Evolutionary conservation across 2,797 vertebrate genomes (phyloP).

Genomic region (Cygnus olor): DNA sequence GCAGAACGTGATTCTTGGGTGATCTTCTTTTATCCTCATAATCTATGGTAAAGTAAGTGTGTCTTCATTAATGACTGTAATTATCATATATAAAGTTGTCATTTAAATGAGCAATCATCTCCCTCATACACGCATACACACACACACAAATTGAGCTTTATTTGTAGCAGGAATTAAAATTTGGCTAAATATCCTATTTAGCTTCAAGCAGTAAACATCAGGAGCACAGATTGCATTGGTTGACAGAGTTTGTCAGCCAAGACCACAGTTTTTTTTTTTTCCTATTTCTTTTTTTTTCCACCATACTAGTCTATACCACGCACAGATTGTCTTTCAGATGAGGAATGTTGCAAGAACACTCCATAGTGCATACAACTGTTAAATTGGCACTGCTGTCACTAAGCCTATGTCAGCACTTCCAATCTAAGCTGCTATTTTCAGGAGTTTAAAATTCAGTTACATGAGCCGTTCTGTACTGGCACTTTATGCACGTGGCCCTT

Average conservation of each 20-base stretch:
- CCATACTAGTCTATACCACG: constrained; percentile 16
- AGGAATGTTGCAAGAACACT: constrained; percentile 55
- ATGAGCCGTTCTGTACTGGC: constrained; percentile 51
- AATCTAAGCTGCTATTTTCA: constrained; percentile 73
- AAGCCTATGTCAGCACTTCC: constrained; percentile 67
- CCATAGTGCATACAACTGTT: constrained; percentile 47
- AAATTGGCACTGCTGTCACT: constrained; percentile 24
- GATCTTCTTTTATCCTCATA: constrained; percentile 75
- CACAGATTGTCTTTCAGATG: constrained; percentile 54
- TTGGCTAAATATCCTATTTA: constrained; percentile 60
- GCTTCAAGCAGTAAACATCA: constrained; percentile 51
- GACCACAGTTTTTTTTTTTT: constrained; percentile 13
- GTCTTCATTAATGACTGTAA: constrained; percentile 80
- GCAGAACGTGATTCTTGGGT: constrained; percentile 65
- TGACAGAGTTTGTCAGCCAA: constrained; percentile 62
- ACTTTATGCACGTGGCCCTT: constrained; percentile 56
- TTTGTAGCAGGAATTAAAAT: constrained; percentile 71
- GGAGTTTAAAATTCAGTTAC: constrained; percentile 72
- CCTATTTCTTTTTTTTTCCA: background rate
- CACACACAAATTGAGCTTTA: constrained; percentile 58
- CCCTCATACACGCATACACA: background rate
- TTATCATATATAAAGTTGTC: constrained; percentile 79
- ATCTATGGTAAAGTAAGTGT: constrained; percentile 76
- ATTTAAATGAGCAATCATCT: constrained; percentile 77
- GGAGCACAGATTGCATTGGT: constrained; percentile 23